A percentile compares a stretch with the other conserved stretches of the same genome.
Evolutionary conservation across 2,888 invertebrate genomes (phyloP).

Genomic region (Drosophila quinaria): DNA sequence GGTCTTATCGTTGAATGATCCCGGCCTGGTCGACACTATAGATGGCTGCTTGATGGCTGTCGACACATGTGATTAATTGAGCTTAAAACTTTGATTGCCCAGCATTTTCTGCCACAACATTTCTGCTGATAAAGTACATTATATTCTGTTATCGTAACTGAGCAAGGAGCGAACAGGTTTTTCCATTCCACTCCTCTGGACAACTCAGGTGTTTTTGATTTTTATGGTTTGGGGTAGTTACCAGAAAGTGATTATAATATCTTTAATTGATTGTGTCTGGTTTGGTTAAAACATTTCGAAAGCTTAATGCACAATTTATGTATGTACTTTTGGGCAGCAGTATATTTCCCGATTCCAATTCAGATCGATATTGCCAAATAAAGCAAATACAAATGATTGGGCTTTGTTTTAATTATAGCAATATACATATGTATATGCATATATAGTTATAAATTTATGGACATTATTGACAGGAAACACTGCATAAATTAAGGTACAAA

Average conservation of each 20-base stretch:
- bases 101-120: conserved; percentile 13
- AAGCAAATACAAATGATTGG: conserved; percentile 18
- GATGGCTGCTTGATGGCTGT: conserved; percentile 12
- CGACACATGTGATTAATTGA: conserved; percentile 55
- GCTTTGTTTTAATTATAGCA: conserved; percentile 40
- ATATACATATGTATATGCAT: conserved; percentile 11
- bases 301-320: conserved; percentile 45
- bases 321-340: conserved; percentile 41
- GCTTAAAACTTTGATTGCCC: conserved; percentile 64
- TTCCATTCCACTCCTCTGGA: neutral
- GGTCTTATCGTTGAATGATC: conserved; percentile 65
- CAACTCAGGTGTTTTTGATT: conserved; percentile 1
- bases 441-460: conserved; percentile 14
- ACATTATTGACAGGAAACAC: conserved; percentile 61
- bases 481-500: conserved; percentile 66
- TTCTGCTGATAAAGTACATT: conserved; percentile 58
- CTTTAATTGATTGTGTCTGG: conserved; percentile 45
- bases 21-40: conserved; percentile 27
- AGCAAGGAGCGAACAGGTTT: conserved; percentile 14
- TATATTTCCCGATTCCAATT: neutral
- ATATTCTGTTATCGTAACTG: conserved; percentile 45
- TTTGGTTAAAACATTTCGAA: conserved; percentile 14
- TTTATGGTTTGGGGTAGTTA: conserved; percentile 7
- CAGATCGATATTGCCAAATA: conserved; percentile 23
- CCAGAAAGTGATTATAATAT: conserved; percentile 25